Base-by-base conservation (phyloP, 2,888 invertebrate genomes). In the Synergus itoensis region DNA sequence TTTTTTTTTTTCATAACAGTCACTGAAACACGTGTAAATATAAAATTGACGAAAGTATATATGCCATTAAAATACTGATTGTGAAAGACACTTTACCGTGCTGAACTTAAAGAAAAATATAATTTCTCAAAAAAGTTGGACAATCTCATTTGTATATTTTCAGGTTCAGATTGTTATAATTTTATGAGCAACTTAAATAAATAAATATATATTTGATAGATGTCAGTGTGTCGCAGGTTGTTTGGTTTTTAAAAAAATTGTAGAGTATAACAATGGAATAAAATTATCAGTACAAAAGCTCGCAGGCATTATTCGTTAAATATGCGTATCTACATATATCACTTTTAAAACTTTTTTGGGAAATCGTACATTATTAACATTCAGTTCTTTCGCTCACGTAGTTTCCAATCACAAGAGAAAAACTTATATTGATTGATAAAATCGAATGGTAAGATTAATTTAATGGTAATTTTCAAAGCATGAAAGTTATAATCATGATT, bases 211-310 rank as follows among this genome's bases (percentile, higher is more conserved):
- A 53, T 45, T 53, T 65, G 9, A 28, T 14, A 62, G 62, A 62
- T 62, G 18, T 12, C 62, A 62, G 14, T 12, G 18, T 28, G 28
- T 14, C 62, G 62, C 12, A 21, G 28, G 62, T 62, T 28, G 14
- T 16, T n/a, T 53, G 12, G n/a, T 21, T 76, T 77, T 48, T 14
- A 21, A 65, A 64, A 63, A 62, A 53, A 28, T 21, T 28, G 14
- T 45, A 16, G 14, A 21, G 67, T 77, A 45, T 57, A 65, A 64
- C n/a, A 65, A 67, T 65, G 16, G 67, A 45, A 77, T 77, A 53
- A 53, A 65, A 73, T 80, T 77, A 79, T 79, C 73, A 76, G 80
- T 83, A 83, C 78, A 82, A 83, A 83, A 80, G 81, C 82, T 81
- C 80, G 81, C 77, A 53, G 73, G 53, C 53, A 53, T 73, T 57